Evolutionary conservation across 1,140 invertebrate genomes (phyloP).

Genomic region (Tetragnatha versicolor): DNA sequence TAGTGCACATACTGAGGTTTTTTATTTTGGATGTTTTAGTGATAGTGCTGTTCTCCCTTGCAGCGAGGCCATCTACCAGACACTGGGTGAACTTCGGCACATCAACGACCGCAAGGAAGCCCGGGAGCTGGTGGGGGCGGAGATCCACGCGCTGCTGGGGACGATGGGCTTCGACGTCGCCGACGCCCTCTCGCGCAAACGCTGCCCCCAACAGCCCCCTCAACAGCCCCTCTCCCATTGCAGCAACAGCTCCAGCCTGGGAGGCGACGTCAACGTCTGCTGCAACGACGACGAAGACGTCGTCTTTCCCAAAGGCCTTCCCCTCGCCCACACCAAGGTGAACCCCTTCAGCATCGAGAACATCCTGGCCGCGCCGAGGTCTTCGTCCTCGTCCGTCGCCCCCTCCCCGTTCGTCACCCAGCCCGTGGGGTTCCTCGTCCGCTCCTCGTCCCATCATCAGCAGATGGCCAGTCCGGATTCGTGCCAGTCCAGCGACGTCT

Average conservation of each 20-base stretch:
- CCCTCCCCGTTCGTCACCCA: slow-evolving; percentile 31
- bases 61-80: slow-evolving; percentile 59
- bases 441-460: no score
- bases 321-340: slow-evolving; percentile 19
- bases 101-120: slow-evolving; percentile 57
- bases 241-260: slow-evolving; percentile 28
- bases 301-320: slow-evolving; percentile 7
- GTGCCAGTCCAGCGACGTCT: slow-evolving; percentile 42
- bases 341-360: slow-evolving; percentile 56
- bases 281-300: slow-evolving; percentile 11
- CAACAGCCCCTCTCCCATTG: neutral
- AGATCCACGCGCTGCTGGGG: slow-evolving; percentile 57
- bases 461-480: slow-evolving; percentile 20
- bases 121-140: slow-evolving; percentile 58
- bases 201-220: neutral
- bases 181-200: slow-evolving; percentile 42
- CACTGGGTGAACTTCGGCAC: slow-evolving; percentile 56
- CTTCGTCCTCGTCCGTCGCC: neutral
- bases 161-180: slow-evolving; percentile 56
- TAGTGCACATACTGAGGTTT: no score
- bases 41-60: slow-evolving; percentile 10
- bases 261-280: slow-evolving; percentile 29
- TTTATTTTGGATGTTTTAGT: no score
- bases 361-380: slow-evolving; percentile 31
- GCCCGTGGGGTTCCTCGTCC: slow-evolving; percentile 50